Evolutionary conservation across 2,797 vertebrate species (phyloP).

Genomic region (Coilia nasus): DNA sequence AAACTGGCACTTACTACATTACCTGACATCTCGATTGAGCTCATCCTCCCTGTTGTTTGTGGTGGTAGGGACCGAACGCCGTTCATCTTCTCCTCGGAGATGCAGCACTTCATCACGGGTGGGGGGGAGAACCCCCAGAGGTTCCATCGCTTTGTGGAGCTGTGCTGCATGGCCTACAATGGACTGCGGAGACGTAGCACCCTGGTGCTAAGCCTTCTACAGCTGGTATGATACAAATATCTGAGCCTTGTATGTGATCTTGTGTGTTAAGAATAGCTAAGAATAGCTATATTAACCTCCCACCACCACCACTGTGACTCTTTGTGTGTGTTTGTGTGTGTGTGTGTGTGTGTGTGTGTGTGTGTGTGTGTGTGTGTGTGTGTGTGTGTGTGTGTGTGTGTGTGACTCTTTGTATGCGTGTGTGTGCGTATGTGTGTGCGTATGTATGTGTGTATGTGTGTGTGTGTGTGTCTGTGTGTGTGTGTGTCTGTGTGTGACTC

Average conservation of each 20-base stretch:
- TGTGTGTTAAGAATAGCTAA: neutral
- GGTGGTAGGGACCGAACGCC: conserved; percentile 82
- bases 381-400: conserved; percentile 25
- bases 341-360: conserved; percentile 7
- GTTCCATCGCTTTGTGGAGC: conserved; percentile 88
- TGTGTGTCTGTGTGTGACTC: conserved; percentile 25
- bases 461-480: conserved; percentile 17
- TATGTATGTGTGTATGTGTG: conserved; percentile 31
- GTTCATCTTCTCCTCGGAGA: conserved; percentile 91
- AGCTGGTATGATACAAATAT: conserved; percentile 78
- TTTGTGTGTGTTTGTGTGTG: conserved; percentile 23
- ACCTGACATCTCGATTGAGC: no score
- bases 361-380: neutral
- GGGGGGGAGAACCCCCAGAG: conserved; percentile 81
- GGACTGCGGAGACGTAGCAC: conserved; percentile 78
- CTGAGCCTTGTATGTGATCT: neutral
- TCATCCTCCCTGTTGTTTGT: conserved; percentile 9
- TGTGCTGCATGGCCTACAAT: conserved; percentile 89
- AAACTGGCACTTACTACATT: no score
- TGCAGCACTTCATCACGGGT: conserved; percentile 90
- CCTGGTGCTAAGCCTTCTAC: conserved; percentile 82
- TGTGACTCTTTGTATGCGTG: no score
- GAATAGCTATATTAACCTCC: neutral
- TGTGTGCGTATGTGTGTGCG: neutral
- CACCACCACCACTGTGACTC: no score